Base-by-base conservation (phyloP, 1,140 invertebrate genomes). In the Neodiprion virginianus region DNA sequence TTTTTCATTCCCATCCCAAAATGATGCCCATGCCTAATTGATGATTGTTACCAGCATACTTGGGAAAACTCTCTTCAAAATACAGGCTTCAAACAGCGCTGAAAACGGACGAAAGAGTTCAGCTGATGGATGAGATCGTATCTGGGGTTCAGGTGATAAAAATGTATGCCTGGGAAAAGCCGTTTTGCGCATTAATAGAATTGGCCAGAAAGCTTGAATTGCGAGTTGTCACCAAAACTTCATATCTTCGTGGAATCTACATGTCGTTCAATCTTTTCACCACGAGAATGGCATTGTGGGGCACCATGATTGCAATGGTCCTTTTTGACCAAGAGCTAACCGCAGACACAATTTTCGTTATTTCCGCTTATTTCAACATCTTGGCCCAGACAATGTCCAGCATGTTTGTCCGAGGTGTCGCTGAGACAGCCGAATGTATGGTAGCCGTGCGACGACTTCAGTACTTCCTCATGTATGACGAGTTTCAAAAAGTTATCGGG, bases 51-150 rank as follows among this genome's bases (percentile, higher is more conserved):
- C 74, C 70, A 93, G 91, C 90, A n/a, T 92, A 92, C 78, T 91
- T 92, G 67, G 93, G 93, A 5, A 92, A 92, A 85, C 78, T 93
- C 17, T 91, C 93, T 1, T 92, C 93, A 0, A 91, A 89, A 65
- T 91, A 92, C 72, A 87, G 93, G 40, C 81, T 90, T 7, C 88
- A 91, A 80, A 94, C 92, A 0, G 92, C 93, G 0, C 83, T 89
- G 9, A 90, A 91, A 78, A 96, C 95, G 0, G 95, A 96, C 82
- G 92, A 94, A 82, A 85, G 95, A 68, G 92, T 96, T 1, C 87
- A 93, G 8, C 80, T 95, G 14, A 95, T 96, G 93, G 94, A 94
- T 79, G 95, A 96, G 87, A 93, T 96, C 21, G 91, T 96, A 23
- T 90, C 89, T 0, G 92, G 92, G 0, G 89, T 92, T 0, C 91